Evolutionary conservation across 2,113 vertebrate species (phyloP), one percentile per base, ranked within the genome.

Genomic region (Condylura cristata): DNA sequence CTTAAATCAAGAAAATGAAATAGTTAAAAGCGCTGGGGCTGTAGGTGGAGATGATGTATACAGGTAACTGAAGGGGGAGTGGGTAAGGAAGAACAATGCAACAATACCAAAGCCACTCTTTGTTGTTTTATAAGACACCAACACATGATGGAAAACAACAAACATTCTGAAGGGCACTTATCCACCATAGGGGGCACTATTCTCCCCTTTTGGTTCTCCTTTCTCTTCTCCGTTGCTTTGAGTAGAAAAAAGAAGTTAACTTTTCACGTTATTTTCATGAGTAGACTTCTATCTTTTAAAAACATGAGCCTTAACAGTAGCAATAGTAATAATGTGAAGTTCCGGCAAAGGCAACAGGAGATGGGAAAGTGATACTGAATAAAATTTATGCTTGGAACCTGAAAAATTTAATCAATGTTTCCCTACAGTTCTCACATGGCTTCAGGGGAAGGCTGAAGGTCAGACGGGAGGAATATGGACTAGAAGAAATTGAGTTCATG

Each of bases 11-110:
- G 17, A 70, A 48, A 65, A 68, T 14, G 75, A 70, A 18, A 86
- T 22, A 44, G 28, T 28, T 85, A 75, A 74, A 95, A 84, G 16
- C 26, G 10, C 8, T 60, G 8, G 3, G 26, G 39, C 17, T 53
- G 51, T 39, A 84, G 3, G 6, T 32, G 11, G 12, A 24, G 7
- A 53, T 0, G 20, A 20, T 48, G 1, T 4, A 90, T 4, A 37
- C 0, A 86, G 3, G 4, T 4, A 78, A 51, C 4, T 53, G 17
- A 70, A 63, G 32, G 2, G 10, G 13, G 28, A n/a, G n/a, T n/a
- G 6, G 30, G 0, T 8, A 24, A 74, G 9, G 37, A 46, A 80
- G 8, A n/a, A 6, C 0, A 30, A 18, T 17, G 34, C 0, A 32
- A 16, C 28, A 37, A 58, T 26, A 83, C 0, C 12, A 46, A 68